Evolutionary conservation across 2,888 invertebrate species (phyloP).

Genomic region (Timema podura): DNA sequence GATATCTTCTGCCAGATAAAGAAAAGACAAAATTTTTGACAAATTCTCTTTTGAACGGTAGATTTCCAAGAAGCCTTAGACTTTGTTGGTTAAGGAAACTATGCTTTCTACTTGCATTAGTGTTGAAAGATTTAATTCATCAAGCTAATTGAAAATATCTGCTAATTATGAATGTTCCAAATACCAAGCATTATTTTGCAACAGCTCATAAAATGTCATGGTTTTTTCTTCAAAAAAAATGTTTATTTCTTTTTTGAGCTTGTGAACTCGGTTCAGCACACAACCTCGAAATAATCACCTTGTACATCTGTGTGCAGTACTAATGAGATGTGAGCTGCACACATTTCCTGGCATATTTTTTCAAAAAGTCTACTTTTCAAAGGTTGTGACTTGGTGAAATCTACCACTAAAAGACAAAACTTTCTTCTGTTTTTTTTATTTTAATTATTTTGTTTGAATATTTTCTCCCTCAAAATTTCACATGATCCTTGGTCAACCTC

Average conservation of each 20-base stretch:
- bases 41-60: too few species aligned
- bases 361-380: neutral
- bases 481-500: too few species aligned
- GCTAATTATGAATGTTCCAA: neutral
- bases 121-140: too few species aligned
- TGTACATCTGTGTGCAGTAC: neutral
- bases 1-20: too few species aligned
- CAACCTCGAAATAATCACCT: neutral
- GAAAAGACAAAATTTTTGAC: too few species aligned
- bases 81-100: neutral
- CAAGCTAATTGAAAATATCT: neutral
- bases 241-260: neutral
- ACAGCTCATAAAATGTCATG: neutral
- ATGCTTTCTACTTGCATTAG: neutral
- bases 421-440: too few species aligned
- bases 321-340: neutral
- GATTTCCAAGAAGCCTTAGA: neutral
- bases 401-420: too few species aligned
- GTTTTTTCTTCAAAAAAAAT: neutral
- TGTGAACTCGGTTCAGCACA: neutral
- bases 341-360: neutral
- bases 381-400: neutral
- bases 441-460: too few species aligned
- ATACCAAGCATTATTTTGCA: neutral
- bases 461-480: too few species aligned